phyloP scores from a whole-genome alignment of 2,113 vertebrate species.

The Pogonocichla stellata region DNA sequence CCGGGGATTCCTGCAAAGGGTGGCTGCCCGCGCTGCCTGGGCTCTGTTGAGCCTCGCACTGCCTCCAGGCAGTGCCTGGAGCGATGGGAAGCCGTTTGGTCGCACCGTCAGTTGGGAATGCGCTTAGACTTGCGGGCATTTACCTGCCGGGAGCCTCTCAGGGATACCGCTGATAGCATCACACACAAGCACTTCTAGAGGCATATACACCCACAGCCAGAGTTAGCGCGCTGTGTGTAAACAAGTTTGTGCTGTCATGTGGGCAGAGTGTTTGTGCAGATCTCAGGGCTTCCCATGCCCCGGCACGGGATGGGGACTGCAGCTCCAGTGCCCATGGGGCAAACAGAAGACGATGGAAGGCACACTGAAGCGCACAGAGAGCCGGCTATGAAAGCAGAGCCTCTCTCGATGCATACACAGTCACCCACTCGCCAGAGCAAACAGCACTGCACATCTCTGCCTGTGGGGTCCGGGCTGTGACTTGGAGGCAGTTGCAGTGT shows the following conservation, averaged over 20 bases:
- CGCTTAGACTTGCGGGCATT: not conserved
- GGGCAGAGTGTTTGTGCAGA: not conserved
- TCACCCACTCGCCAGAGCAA: not conserved
- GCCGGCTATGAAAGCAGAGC: not conserved
- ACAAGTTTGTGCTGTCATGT: not conserved
- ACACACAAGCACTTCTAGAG: not conserved
- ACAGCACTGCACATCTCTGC: fast-evolving
- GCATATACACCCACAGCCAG: not conserved
- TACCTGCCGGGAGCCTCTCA: not conserved
- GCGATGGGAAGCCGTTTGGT: not conserved
- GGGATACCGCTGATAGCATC: not conserved
- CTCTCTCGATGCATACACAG: fast-evolving
- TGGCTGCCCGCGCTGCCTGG: not conserved
- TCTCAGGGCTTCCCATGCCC: not conserved
- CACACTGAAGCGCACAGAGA: fast-evolving
- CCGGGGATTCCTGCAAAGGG: not conserved
- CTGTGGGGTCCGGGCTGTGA: fast-evolving
- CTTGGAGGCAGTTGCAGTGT: fast-evolving
- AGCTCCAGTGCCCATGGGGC: not conserved
- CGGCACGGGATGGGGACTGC: not conserved
- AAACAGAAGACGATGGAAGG: fast-evolving
- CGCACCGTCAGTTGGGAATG: fast-evolving
- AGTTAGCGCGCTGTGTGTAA: not conserved
- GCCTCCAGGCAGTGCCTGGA: not conserved
- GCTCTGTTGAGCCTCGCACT: not conserved